Evolutionary conservation across 2,113 vertebrate species (phyloP).

Genomic region (Otis tarda): DNA sequence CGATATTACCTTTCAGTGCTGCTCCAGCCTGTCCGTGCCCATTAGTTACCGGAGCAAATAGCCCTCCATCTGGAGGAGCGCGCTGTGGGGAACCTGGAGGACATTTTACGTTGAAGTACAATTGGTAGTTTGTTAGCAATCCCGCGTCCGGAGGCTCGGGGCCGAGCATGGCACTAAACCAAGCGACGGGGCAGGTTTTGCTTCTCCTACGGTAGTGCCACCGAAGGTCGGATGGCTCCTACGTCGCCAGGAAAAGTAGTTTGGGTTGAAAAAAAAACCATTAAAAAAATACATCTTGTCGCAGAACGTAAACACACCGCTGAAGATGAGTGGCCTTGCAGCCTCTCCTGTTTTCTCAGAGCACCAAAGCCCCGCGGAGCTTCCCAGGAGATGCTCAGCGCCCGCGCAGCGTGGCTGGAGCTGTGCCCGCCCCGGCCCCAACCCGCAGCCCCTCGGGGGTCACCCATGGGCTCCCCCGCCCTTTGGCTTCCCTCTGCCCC

Average conservation of each 20-base stretch:
- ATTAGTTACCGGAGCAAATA: background rate
- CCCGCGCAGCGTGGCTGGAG: background rate
- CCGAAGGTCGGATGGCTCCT: background rate
- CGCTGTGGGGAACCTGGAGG: background rate
- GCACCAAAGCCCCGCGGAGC: background rate
- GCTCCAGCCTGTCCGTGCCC: background rate
- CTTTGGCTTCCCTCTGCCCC: background rate
- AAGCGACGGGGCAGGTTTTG: background rate
- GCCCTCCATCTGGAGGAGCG: background rate
- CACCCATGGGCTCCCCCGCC: accelerated
- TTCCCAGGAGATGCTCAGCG: background rate
- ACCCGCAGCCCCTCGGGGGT: background rate
- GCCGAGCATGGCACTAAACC: background rate
- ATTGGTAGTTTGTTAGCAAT: background rate
- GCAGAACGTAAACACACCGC: background rate
- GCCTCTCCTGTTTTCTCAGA: background rate
- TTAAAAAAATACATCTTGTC: background rate
- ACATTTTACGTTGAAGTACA: background rate
- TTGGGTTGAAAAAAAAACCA: background rate
- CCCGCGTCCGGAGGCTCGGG: background rate
- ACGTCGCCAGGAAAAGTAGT: background rate
- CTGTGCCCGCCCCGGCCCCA: background rate
- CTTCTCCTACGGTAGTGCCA: background rate
- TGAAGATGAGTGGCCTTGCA: background rate
- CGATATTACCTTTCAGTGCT: constrained; percentile 3